Conservation (phyloP, 2,797 vertebrate species). For the Sciurus vulgaris region DNA sequence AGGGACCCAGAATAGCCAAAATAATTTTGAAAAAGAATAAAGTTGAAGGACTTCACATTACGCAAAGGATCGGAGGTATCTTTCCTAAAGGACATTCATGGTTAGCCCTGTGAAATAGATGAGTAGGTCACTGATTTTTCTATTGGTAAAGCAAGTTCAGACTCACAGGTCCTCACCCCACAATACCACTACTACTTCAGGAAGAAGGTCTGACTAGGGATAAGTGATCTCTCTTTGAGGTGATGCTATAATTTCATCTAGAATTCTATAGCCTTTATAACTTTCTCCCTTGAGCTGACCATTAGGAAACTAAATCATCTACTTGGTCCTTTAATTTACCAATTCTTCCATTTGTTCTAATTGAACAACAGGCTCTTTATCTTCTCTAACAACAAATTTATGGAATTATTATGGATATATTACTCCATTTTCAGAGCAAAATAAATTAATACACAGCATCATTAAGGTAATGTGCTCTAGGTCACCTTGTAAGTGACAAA, state of each 20-base stretch:
- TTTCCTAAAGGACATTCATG: no score
- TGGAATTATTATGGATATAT: not conserved
- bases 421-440: not conserved
- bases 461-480: slow-evolving; percentile 21
- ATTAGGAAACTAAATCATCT: slow-evolving; percentile 44
- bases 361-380: not conserved
- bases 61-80: no score
- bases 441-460: not conserved
- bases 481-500: not conserved
- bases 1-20: no score
- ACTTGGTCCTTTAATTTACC: not conserved
- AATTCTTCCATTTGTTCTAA: not conserved
- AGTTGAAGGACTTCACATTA: no score
- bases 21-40: no score
- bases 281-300: not conserved
- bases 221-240: not conserved
- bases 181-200: not conserved
- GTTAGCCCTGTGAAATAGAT: no score
- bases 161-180: not conserved
- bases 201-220: not conserved
- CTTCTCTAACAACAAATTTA: not conserved
- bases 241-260: not conserved
- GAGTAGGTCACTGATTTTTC: not conserved
- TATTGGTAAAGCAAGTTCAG: not conserved
- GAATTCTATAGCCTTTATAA: not conserved